Evolutionary conservation across 1,140 invertebrate genomes (phyloP), one percentile per base, ranked within the genome.

Genomic region (Drosophila santomea): DNA sequence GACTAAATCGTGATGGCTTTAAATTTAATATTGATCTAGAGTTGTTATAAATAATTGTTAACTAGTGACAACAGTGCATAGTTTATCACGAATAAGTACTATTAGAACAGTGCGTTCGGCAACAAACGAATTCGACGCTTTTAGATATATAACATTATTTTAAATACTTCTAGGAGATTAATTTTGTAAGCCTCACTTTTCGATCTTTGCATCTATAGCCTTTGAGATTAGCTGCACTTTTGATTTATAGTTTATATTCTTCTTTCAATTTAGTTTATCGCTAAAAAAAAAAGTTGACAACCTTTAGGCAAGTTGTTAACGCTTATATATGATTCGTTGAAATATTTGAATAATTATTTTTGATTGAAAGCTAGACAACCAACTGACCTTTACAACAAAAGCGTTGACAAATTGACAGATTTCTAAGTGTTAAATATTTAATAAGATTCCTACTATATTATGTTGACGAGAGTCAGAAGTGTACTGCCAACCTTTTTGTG

Each of bases 31-130:
- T 36, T 59, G 7, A 36, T n/a, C 39, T 60, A 45, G 15, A 7
- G 17, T 20, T 63, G 25, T 20, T 36, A 60, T 63, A 61, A 63
- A 63, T 61, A 60, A 45, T 44, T 60, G 4, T 45, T 63, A 35
- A 35, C 48, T 51, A 32, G 47, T 62, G 15, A 17, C n/a, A 61
- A 28, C 52, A 35, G 23, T 59, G 12, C 32, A 36, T n/a, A 3
- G 58, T 32, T 62, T 32, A 20, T 57, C 25, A 57, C 41, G 39
- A 23, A 59, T 59, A 47, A n/a, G 15, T 59, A 35, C 10, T 7
- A 14, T 28, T 43, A 7, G 23, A 17, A 17, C 20, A 38, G 55
- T 25, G 41, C 55, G 41, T 20, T 36, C n/a, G 41, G 41, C 32
- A 17, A 39, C 35, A 7, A 7, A 17, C 28, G 10, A 17, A 38